Evolutionary conservation across 2,797 vertebrate genomes (phyloP).

Genomic region (Acanthis flammea): DNA sequence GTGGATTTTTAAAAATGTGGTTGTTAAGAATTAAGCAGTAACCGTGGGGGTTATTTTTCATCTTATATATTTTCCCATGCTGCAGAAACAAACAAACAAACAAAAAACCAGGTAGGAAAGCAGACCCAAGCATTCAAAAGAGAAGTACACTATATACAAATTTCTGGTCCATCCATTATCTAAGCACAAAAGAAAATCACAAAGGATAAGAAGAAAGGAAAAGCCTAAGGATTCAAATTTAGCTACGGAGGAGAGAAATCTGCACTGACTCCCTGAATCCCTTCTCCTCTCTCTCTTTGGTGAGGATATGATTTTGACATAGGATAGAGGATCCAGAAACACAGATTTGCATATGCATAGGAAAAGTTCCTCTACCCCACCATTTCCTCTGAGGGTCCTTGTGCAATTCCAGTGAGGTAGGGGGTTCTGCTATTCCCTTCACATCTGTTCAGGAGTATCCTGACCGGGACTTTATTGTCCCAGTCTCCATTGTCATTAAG

Average conservation of each 20-base stretch:
- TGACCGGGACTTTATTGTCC: background rate
- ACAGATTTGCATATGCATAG: background rate
- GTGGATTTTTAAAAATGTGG: background rate
- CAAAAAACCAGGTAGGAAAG: background rate
- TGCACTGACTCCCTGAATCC: background rate
- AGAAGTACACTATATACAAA: background rate
- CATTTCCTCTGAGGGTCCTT: background rate
- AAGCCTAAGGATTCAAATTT: background rate
- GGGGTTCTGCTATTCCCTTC: background rate
- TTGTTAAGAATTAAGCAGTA: constrained; percentile 70
- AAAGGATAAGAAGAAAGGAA: background rate
- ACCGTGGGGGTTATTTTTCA: constrained; percentile 63
- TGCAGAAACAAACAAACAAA: background rate
- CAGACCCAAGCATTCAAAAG: background rate
- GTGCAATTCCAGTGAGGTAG: background rate
- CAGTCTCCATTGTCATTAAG: background rate
- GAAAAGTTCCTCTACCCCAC: background rate
- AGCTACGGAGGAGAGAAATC: background rate
- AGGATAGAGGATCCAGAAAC: background rate
- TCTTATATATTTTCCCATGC: constrained; percentile 14
- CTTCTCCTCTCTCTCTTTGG: background rate
- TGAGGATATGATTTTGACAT: background rate
- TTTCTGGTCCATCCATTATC: background rate
- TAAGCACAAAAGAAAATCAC: background rate
- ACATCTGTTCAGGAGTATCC: background rate